Conservation (phyloP, 2,797 vertebrate genomes). For the Basileuterus tristriatus region DNA sequence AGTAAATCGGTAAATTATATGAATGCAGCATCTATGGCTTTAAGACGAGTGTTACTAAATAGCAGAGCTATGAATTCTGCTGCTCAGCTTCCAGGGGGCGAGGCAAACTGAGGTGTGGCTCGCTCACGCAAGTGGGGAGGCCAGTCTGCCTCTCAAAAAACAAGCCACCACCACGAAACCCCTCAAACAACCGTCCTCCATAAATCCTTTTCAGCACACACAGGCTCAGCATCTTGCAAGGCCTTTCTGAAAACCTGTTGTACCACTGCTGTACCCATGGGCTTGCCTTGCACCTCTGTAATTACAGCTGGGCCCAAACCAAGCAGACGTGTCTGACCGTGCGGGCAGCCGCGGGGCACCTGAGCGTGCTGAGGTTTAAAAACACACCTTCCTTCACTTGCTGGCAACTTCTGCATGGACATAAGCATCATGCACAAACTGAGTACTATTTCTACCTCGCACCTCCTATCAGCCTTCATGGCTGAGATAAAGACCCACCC, state of each 20-base stretch:
- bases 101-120: rapidly evolving
- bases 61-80: background rate
- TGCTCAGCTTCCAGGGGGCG: too few relatives aligned
- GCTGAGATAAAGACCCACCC: background rate
- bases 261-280: background rate
- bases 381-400: background rate
- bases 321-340: background rate
- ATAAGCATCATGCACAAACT: rapidly evolving
- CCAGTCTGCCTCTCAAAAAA: background rate
- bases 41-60: background rate
- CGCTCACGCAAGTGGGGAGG: background rate
- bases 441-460: background rate
- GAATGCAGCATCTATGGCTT: rapidly evolving
- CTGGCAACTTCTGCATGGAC: background rate
- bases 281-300: background rate
- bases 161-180: background rate
- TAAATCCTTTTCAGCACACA: background rate
- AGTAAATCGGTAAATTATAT: rapidly evolving
- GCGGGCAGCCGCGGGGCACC: background rate
- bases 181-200: background rate
- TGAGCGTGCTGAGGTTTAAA: rapidly evolving
- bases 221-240: rapidly evolving
- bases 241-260: background rate
- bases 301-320: background rate
- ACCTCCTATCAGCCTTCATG: background rate